These are phyloP conservation scores for Acanthurus leucopareius DNA, from an alignment of 2,797 vertebrate species.

Conservation along the genomic window DNA sequence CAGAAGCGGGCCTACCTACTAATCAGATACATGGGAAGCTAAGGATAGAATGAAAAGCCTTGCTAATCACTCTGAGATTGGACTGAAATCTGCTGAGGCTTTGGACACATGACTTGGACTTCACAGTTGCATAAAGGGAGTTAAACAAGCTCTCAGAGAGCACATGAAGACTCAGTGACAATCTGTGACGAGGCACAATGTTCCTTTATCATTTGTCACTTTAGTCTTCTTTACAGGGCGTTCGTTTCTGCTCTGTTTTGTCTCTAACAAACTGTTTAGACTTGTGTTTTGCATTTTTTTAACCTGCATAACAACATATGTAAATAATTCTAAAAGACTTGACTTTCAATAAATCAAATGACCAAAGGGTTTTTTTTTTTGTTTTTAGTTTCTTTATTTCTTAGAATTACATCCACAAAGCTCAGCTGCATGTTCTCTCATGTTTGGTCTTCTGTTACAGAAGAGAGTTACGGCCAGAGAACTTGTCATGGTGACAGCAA, in stretches of 20 bases:
- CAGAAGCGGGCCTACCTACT: constrained; percentile 76
- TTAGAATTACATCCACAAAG: too few relatives aligned
- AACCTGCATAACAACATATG: too few relatives aligned
- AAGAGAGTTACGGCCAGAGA: too few relatives aligned
- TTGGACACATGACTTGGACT: constrained; percentile 82
- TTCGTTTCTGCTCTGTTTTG: background rate
- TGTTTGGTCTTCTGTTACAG: too few relatives aligned
- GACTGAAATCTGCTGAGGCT: constrained; percentile 87
- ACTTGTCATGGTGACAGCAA: too few relatives aligned
- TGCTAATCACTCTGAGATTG: constrained; percentile 89
- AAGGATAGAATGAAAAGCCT: constrained; percentile 94
- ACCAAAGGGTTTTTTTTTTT: too few relatives aligned
- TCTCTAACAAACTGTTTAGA: background rate
- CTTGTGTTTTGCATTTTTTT: too few relatives aligned
- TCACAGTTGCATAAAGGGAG: constrained; percentile 76
- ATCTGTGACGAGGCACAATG: constrained; percentile 50
- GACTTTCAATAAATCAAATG: too few relatives aligned
- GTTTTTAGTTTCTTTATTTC: too few relatives aligned
- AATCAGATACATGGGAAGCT: constrained; percentile 87
- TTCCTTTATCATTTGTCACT: background rate
- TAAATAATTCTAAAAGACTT: too few relatives aligned
- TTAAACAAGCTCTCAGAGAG: constrained; percentile 67
- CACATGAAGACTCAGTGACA: constrained; percentile 31
- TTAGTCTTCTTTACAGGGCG: background rate
- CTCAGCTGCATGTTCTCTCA: too few relatives aligned